Evolutionary conservation across 2,888 invertebrate species (phyloP).

Genomic region (Dasypogon diadema): DNA sequence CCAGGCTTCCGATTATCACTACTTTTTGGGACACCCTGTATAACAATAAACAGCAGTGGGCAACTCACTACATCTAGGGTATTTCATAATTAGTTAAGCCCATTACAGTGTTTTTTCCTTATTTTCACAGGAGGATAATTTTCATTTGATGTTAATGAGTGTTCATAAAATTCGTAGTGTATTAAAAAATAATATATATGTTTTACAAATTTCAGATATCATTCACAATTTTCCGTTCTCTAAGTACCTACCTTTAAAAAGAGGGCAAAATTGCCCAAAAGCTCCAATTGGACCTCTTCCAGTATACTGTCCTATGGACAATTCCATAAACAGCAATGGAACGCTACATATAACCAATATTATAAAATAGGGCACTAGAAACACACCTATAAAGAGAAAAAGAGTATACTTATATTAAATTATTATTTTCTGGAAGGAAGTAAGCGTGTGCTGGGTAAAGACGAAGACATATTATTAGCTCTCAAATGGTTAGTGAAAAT

Average conservation of each 20-base stretch:
- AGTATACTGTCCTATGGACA: constrained; percentile 92
- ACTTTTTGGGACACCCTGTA: too few species aligned
- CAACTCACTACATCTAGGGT: too few species aligned
- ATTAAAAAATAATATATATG: too few species aligned
- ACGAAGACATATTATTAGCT: constrained; percentile 54
- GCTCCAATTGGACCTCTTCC: constrained; percentile 93
- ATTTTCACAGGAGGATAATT: too few species aligned
- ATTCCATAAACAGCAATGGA: constrained; percentile 94
- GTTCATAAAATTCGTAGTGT: too few species aligned
- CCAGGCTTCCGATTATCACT: too few species aligned
- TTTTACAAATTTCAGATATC: too few species aligned
- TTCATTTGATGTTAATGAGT: too few species aligned
- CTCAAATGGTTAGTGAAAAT: constrained; percentile 60
- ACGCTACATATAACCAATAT: constrained; percentile 91
- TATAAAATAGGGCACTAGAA: constrained; percentile 94
- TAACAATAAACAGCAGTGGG: too few species aligned
- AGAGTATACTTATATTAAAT: constrained; percentile 4
- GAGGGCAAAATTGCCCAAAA: constrained; percentile 89
- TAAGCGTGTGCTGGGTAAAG: constrained; percentile 38
- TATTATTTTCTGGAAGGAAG: background rate
- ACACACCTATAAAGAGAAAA: constrained; percentile 78
- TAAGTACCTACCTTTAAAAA: constrained; percentile 90
- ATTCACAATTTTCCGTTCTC: too few species aligned
- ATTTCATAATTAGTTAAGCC: too few species aligned
- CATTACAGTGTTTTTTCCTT: too few species aligned